Conservation (phyloP, 2,113 vertebrate genomes). For the Hydrochoerus hydrochaeris region DNA sequence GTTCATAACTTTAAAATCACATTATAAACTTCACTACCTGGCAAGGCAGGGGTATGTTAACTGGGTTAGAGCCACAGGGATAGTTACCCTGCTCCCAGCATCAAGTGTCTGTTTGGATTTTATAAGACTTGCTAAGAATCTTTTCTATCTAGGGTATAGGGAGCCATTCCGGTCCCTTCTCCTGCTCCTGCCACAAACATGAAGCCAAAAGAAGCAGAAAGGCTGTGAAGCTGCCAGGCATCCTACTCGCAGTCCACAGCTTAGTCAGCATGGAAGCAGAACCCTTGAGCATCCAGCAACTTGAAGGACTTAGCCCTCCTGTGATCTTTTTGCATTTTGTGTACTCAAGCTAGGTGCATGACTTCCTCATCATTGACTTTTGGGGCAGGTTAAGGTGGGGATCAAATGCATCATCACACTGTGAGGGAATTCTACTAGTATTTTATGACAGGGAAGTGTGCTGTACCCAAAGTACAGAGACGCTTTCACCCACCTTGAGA, state of each 20-base stretch:
- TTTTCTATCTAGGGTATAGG: not conserved
- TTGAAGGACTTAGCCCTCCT: not conserved
- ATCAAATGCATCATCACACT: not conserved
- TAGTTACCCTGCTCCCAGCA: not conserved
- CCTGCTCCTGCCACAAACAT: not conserved
- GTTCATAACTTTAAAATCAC: constrained; percentile 2
- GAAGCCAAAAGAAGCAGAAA: not conserved
- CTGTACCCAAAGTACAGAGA: not conserved
- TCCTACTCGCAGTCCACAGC: not conserved
- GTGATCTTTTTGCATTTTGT: not conserved
- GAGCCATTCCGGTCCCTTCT: not conserved
- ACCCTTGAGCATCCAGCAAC: not conserved
- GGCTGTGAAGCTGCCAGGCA: not conserved
- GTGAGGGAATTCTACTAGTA: not conserved
- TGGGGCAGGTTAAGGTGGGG: not conserved
- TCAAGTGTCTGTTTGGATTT: not conserved
- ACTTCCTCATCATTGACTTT: not conserved
- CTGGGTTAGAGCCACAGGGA: not conserved
- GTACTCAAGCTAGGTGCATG: not conserved
- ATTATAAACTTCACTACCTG: not conserved
- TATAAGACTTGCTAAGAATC: not conserved
- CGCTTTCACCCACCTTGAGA: not conserved
- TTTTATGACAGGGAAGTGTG: not conserved
- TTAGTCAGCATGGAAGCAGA: not conserved
- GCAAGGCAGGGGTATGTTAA: not conserved